Base-by-base conservation (phyloP, 2,797 vertebrate genomes). In the Pseudomugil gertrudae region DNA sequence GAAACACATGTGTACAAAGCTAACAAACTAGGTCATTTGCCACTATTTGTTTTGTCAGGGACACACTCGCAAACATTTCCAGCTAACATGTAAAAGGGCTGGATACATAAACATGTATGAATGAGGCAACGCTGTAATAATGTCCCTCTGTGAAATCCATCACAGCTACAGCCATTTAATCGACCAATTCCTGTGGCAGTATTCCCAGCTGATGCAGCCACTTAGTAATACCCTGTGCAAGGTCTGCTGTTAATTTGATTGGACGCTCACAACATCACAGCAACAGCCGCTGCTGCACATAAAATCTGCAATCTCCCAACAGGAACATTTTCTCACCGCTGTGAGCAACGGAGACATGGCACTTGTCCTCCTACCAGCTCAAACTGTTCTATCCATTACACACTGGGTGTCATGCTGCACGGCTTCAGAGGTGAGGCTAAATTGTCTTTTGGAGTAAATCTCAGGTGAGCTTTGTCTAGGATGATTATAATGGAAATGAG, bases 401-500 rank as follows among this genome's bases (percentile, higher is more conserved):
- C 71, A 55, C 66, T 63, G 21, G 51, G 74, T 58, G 66, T 79
- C 83, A 60, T 63, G 78, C 76, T 30, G 83, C 53, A 29, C 68
- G 9, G 80, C 81, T 80, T 81, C 77, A 76, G 73, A 79, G 80
- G 70, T 69, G 76, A 88, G 86, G 78, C 73, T 60, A 75, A 78
- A 84, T 79, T 78, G 75, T 83, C 77, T 83, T 87, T 85, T 61
- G 72, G 79, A 76, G 84, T 80, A 80, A 87, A 81, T 87, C 90
- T 90, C 88, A 90, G 83, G 88, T 91, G 86, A 91, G 84, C 82
- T 86, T 90, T 88, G 87, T 84, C 83, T 74, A 26, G 79, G 72
- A 72, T 87, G 84, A 88, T 90, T 90, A 84, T 90, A 89, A 92
- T 90, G 88, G 84, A 88, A 90, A 92, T 85, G 85, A 90, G 87